Evolutionary conservation across 2,797 vertebrate species (phyloP).

Genomic region (Botia almorhae): DNA sequence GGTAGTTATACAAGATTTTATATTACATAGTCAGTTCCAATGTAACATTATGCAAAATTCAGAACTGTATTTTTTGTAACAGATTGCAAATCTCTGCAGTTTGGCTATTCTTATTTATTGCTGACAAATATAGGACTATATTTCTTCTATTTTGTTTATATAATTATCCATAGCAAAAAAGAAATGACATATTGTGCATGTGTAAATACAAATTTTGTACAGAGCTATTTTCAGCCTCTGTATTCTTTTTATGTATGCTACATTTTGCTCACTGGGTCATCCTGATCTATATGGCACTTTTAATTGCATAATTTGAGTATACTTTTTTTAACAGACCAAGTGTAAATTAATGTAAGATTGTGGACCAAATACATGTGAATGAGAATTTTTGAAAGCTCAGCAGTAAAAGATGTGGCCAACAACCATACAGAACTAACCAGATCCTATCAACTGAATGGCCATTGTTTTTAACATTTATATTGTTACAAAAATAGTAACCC

Average conservation of each 20-base stretch:
- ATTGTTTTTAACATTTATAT: constrained; percentile 22
- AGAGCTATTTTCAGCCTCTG: too few relatives aligned
- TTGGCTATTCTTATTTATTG: too few relatives aligned
- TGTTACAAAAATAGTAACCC: not conserved
- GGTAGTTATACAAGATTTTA: not conserved
- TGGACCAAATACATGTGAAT: not conserved
- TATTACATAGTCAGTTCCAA: not conserved
- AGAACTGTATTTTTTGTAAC: not conserved
- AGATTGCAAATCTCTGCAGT: too few relatives aligned
- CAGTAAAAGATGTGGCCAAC: not conserved
- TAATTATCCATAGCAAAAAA: not conserved
- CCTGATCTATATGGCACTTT: constrained; percentile 28
- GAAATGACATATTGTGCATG: not conserved
- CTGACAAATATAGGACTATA: too few relatives aligned
- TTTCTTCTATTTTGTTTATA: not conserved
- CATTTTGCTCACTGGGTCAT: not conserved
- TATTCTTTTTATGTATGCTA: not conserved
- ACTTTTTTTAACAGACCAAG: not conserved
- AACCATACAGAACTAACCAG: not conserved
- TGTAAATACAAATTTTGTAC: too few relatives aligned
- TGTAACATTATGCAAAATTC: not conserved
- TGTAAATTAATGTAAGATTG: not conserved
- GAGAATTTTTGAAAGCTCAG: not conserved
- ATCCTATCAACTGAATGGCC: not conserved
- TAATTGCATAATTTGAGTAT: not conserved